Evolutionary conservation across 2,888 invertebrate species (phyloP).

Genomic region (Eretmocerus hayati): DNA sequence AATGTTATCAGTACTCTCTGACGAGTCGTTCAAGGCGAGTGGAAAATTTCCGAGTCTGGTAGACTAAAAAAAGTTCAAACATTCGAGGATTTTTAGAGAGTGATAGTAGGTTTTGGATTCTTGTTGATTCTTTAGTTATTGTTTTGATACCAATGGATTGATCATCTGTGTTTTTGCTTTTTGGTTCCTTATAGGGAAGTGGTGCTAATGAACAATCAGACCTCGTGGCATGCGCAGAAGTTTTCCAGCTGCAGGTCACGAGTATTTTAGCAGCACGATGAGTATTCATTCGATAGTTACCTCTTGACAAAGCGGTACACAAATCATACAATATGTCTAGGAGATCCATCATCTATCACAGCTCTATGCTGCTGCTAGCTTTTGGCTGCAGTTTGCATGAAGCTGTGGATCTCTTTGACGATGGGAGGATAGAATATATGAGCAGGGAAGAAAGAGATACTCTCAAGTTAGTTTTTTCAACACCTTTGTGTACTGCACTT

Average conservation of each 20-base stretch:
- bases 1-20: too few relatives aligned
- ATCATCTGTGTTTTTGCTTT: too few relatives aligned
- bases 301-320: conserved; percentile 39
- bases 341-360: conserved; percentile 16
- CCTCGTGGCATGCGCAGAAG: too few relatives aligned
- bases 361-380: conserved; percentile 28
- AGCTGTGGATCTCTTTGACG: conserved; percentile 29
- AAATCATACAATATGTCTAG: conserved; percentile 17
- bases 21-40: too few relatives aligned
- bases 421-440: conserved; percentile 50
- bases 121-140: too few relatives aligned
- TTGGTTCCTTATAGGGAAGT: too few relatives aligned
- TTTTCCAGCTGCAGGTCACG: not conserved
- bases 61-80: too few relatives aligned
- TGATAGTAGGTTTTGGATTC: too few relatives aligned
- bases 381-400: conserved; percentile 31
- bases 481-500: not conserved
- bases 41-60: too few relatives aligned
- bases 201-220: too few relatives aligned
- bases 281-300: conserved; percentile 22
- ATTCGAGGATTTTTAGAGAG: too few relatives aligned
- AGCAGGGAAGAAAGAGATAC: conserved; percentile 57
- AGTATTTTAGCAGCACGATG: conserved; percentile 28
- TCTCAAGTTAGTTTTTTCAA: conserved; percentile 53
- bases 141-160: too few relatives aligned